Percentiles rank a stretch among this genome's conserved stretches.
Conservation (phyloP, 2,888 invertebrate genomes). For the Andricus quercusramuli region DNA sequence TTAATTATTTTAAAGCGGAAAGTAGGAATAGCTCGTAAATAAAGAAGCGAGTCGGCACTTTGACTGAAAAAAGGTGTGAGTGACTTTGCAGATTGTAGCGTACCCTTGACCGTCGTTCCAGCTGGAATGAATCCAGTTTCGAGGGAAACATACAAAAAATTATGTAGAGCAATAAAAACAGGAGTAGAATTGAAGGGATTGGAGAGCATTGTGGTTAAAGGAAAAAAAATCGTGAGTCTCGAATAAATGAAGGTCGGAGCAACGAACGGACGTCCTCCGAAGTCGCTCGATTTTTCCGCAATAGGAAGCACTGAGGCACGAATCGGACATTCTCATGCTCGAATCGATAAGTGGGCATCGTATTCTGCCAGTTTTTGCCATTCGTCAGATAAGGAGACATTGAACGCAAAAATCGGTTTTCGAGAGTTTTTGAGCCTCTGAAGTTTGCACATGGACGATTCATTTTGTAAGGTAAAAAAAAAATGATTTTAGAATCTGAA, state of each 20-base stretch:
- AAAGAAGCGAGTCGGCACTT: neutral
- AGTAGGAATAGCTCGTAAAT: neutral
- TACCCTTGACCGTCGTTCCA: neutral
- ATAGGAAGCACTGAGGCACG: constrained; percentile 5
- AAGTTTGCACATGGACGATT: neutral
- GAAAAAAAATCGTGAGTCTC: constrained; percentile 10
- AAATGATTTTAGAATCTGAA: too few species aligned
- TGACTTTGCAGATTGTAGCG: neutral
- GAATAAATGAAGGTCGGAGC: constrained; percentile 41
- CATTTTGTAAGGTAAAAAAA: too few species aligned
- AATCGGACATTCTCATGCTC: constrained; percentile 33
- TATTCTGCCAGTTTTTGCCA: constrained; percentile 1
- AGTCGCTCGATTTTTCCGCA: constrained; percentile 32
- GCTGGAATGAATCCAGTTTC: neutral
- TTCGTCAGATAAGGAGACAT: neutral
- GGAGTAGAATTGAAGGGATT: neutral
- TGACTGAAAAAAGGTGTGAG: neutral
- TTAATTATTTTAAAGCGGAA: neutral
- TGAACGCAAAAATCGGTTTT: constrained; percentile 21
- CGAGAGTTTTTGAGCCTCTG: constrained; percentile 8
- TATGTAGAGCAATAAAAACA: neutral
- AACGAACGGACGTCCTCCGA: constrained; percentile 38
- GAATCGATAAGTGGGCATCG: constrained; percentile 27
- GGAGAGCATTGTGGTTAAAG: neutral
- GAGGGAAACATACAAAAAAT: neutral